Evolutionary conservation across 2,113 vertebrate genomes (phyloP), one percentile per base, ranked within the genome.

Genomic region (Calcarius ornatus): DNA sequence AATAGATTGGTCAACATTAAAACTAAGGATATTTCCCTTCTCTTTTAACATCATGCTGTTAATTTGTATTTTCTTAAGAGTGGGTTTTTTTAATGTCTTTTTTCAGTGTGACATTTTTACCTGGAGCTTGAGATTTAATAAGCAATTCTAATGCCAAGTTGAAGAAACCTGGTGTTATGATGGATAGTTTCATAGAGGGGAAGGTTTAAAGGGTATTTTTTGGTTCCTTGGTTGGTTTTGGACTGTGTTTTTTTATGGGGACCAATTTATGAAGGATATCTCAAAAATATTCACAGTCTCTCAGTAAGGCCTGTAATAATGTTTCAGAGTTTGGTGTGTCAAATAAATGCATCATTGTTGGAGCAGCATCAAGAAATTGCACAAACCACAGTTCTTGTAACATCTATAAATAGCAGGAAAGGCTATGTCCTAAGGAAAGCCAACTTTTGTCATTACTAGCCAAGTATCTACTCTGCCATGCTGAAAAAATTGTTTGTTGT

Each of bases 141-240:
- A 72, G 48, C 61, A 57, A 68, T 51, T 94, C n/a, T 72, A 79
- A 53, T 53, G 16, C 23, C 9, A 82, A 53, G 14, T 5, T 2
- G 3, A 61, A 65, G 31, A 54, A 10, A 10, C 8, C n/a, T 85
- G 17, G 8, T 48, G 12, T 27, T 69, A 86, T 8, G 11, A 85
- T 3, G 9, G 48, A 56, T 48, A 45, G 31, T 25, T 56, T 71
- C 4, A 35, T 11, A 31, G 10, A 84, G 10, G 9, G 14, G 10
- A 64, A 8, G 2, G 1, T 78, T 91, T 59, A 70, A 35, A 61
- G 30, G 2, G 2, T 1, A 1, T 0, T 12, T 70, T 73, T 68
- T 63, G 38, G 9, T 37, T 80, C 2, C 9, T 78, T 63, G 15
- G 1, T 17, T 70, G 8, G 8, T 27, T 82, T 90, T 72, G 45